Base-by-base conservation (phyloP, 2,797 vertebrate species). In the Ispidina lecontei region DNA sequence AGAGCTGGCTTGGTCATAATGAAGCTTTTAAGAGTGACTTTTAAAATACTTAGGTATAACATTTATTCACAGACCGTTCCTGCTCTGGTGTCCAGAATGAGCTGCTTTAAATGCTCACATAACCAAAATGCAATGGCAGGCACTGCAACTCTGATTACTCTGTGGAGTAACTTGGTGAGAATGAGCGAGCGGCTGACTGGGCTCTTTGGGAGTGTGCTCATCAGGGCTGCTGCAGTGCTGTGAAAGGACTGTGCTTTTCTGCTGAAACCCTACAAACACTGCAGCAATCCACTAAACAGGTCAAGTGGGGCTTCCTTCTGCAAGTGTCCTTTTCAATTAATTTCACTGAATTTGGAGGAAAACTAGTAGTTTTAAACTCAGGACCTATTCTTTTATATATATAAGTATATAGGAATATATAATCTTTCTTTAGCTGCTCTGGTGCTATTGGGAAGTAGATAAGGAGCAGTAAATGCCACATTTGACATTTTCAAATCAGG, bases 141-240 rank as follows among this genome's bases (percentile, higher is more conserved):
- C 51, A 44, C n/a, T 3, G 2, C 29, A 19, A 0, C 33, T 67
- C 2, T 1, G 23, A 13, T 46, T 18, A 2, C 18, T 51, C 6
- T 49, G 1, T 17, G 47, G 39, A 1, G 8, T 23, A 0, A n/a
- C 41, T 13, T 5, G 2, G 47, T 6, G 56, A 15, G 64, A 49
- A 21, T 4, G 63, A 20, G 21, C 0, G 46, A 51, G 47, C 10
- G 7, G 62, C 49, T 68, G 55, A 9, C n/a, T 10, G 1, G 1
- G 33, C 39, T 67, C 15, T 1, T 8, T 3, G 69, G 60, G 51
- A 26, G 10, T 2, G 2, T 23, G 54, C 26, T 83, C 16, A n/a
- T 76, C 10, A 9, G 25, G 35, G 47, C 54, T 84, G 49, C 64
- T 31, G 23, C 49, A 21, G 6, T 43, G 41, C 83, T 73, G 67